Conservation (phyloP, 1,140 invertebrate genomes). For the Homalodisca vitripennis region DNA sequence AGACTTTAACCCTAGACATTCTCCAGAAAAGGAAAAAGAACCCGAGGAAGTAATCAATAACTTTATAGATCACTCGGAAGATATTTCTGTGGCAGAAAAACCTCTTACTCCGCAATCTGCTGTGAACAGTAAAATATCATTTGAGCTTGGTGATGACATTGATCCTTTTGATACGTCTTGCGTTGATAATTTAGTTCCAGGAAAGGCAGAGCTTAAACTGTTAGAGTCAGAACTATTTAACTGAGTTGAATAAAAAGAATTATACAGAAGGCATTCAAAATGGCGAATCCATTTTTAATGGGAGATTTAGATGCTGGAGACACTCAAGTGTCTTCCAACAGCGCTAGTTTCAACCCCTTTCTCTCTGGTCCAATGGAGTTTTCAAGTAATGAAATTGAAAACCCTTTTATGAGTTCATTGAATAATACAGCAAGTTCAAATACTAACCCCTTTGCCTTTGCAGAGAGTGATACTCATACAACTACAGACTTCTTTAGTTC, state of each 20-base stretch:
- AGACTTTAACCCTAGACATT: conserved; percentile 40
- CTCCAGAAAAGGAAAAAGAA: conserved; percentile 10
- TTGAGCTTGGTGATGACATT: conserved; percentile 52
- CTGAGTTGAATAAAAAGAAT: conserved; percentile 15
- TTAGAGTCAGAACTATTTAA: conserved; percentile 64
- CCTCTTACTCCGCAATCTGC: conserved; percentile 43
- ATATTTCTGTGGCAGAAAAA: conserved; percentile 39
- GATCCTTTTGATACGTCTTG: conserved; percentile 86
- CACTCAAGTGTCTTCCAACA: conserved; percentile 38
- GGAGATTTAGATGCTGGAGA: conserved; percentile 54
- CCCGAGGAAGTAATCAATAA: not conserved
- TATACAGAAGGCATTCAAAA: conserved; percentile 25
- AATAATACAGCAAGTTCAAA: conserved; percentile 36
- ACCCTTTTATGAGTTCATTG: conserved; percentile 55
- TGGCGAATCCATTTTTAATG: conserved; percentile 74
- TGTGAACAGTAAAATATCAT: conserved; percentile 26
- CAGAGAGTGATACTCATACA: conserved; percentile 36
- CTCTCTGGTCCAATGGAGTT: conserved; percentile 57
- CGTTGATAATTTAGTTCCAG: conserved; percentile 64
- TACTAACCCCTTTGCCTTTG: conserved; percentile 60
- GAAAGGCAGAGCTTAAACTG: conserved; percentile 70
- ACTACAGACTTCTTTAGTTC: conserved; percentile 36
- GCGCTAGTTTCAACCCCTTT: conserved; percentile 67
- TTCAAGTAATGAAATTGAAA: conserved; percentile 49
- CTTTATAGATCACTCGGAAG: conserved; percentile 25